phyloP scores from a whole-genome alignment of 1,140 invertebrate species.

The Homalodisca vitripennis region DNA sequence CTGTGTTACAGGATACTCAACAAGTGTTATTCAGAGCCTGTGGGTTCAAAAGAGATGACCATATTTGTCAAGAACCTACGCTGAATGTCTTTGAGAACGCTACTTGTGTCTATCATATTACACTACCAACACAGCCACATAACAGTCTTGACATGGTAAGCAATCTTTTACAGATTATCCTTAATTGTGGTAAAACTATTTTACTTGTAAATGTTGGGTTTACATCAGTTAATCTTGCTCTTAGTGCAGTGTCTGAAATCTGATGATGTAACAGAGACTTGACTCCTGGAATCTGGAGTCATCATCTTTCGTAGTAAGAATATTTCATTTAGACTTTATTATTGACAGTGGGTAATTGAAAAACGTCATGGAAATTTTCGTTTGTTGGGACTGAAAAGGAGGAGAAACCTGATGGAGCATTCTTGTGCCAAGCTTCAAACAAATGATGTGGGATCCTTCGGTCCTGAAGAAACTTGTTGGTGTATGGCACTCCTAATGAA shows the following conservation, averaged over 20 bases:
- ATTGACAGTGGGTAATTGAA: too few species aligned
- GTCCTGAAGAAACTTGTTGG: too few species aligned
- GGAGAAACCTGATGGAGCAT: too few species aligned
- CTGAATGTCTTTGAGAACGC: constrained; percentile 64
- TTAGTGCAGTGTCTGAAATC: too few species aligned
- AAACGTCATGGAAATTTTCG: neutral
- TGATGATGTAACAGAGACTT: too few species aligned
- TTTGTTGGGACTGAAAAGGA: too few species aligned
- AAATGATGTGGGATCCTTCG: too few species aligned
- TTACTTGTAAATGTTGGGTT: neutral
- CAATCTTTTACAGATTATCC: neutral
- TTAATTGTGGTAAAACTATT: neutral
- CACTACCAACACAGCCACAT: constrained; percentile 52
- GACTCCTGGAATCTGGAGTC: too few species aligned
- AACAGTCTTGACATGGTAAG: neutral
- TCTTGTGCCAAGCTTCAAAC: too few species aligned
- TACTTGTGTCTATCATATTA: constrained; percentile 67
- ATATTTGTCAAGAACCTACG: constrained; percentile 67
- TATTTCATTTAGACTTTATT: too few species aligned
- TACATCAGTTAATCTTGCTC: too few species aligned
- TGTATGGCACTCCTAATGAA: too few species aligned
- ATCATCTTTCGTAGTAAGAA: neutral
- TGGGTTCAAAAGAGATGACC: constrained; percentile 61
- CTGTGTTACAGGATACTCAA: constrained; percentile 53
- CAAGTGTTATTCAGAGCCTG: constrained; percentile 78